phyloP scores from a whole-genome alignment of 1,140 invertebrate genomes.

The Ladona fulva region DNA sequence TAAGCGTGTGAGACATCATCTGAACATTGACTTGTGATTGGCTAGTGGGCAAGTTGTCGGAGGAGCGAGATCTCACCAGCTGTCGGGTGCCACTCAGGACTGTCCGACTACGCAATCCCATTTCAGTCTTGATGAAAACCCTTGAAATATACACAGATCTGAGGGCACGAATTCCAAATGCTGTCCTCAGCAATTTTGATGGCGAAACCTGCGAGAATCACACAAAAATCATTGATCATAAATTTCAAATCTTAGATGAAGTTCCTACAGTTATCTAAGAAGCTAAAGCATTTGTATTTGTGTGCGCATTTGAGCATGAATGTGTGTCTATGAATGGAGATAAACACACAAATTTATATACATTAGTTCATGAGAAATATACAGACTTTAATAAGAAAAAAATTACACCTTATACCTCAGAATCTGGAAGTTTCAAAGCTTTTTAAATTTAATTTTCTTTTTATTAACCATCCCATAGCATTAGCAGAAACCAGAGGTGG shows the following conservation, averaged over 20 bases:
- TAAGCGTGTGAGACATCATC: slow-evolving; percentile 86
- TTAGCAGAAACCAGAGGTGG: too few species aligned
- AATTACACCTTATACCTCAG: too few species aligned
- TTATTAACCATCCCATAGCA: too few species aligned
- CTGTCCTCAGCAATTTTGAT: slow-evolving; percentile 75
- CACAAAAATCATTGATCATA: not conserved
- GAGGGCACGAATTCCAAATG: slow-evolving; percentile 83
- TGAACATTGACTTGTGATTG: slow-evolving; percentile 87
- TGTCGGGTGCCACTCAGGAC: slow-evolving; percentile 55
- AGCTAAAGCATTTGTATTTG: too few species aligned
- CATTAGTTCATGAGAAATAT: too few species aligned
- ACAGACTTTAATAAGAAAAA: too few species aligned
- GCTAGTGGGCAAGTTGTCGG: slow-evolving; percentile 80
- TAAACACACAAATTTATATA: too few species aligned
- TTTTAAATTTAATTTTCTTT: too few species aligned
- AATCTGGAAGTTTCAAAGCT: too few species aligned
- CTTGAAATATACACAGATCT: slow-evolving; percentile 85
- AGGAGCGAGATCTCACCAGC: slow-evolving; percentile 66
- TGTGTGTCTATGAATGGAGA: too few species aligned
- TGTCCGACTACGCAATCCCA: slow-evolving; percentile 74
- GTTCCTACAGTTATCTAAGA: too few species aligned
- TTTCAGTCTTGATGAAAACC: slow-evolving; percentile 85
- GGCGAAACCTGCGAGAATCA: slow-evolving; percentile 50
- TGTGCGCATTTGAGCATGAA: too few species aligned
- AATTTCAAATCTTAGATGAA: not conserved